These are phyloP conservation scores for Seira ritae DNA, from an alignment of 2,888 invertebrate genomes.

Conservation along the genomic window DNA sequence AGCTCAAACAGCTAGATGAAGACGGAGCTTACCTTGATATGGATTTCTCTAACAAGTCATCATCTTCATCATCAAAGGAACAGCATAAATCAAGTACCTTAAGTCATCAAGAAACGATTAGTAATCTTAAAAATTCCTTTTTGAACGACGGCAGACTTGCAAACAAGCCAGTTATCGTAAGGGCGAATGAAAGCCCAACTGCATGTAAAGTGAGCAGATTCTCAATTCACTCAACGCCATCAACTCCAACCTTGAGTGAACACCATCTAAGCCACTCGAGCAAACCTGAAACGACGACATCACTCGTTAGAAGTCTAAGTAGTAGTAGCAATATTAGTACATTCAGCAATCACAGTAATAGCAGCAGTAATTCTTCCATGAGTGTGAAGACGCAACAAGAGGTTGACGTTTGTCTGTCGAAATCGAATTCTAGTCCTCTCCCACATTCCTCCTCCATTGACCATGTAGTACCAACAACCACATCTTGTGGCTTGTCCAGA, in stretches of 20 bases:
- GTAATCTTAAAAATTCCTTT: conserved; percentile 42
- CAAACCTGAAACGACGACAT: background rate
- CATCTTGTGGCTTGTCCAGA: conserved; percentile 59
- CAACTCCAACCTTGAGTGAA: conserved; percentile 24
- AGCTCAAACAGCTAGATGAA: conserved; percentile 70
- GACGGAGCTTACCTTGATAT: conserved; percentile 72
- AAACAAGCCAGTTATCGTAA: conserved; percentile 62
- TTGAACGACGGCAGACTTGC: conserved; percentile 31
- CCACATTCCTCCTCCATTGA: conserved; percentile 16
- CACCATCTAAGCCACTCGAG: background rate
- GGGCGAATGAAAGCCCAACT: conserved; percentile 65
- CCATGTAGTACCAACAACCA: conserved; percentile 35
- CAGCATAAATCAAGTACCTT: conserved; percentile 11
- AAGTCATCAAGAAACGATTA: conserved; percentile 49
- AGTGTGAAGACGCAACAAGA: conserved; percentile 63
- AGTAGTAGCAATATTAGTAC: conserved; percentile 71
- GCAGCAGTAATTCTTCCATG: conserved; percentile 68
- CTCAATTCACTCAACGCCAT: conserved; percentile 27
- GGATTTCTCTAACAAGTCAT: conserved; percentile 62
- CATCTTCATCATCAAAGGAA: conserved; percentile 25
- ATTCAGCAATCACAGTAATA: conserved; percentile 69
- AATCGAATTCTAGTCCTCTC: conserved; percentile 1
- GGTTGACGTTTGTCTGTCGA: conserved; percentile 29
- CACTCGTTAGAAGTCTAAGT: conserved; percentile 67
- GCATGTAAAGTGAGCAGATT: conserved; percentile 60